Base-by-base conservation (phyloP, 1,140 invertebrate genomes). In the Bombus confusus region DNA sequence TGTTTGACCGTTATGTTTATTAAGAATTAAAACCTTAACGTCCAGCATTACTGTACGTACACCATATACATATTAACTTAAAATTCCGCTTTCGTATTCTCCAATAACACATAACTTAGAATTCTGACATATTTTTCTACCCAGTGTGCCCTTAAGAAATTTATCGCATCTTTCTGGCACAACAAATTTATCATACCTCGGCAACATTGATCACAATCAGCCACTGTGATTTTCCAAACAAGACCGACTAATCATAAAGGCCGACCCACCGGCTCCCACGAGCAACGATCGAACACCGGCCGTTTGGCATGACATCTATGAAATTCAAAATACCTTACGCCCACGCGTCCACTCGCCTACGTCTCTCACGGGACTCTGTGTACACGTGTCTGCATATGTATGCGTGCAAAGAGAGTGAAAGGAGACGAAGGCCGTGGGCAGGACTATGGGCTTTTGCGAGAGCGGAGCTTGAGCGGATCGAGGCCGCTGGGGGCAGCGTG, bases 381-480 rank as follows among this genome's bases (percentile, higher is more conserved):
- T n/a, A 62, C 59, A 13, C 59, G 28, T 62, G 28, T 62, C 59
- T 18, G 37, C 82, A 81, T 76, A 57, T 41, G 41, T 73, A 59
- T 66, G 78, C 84, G 71, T 43, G 73, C 64, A 83, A 82, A 87
- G 87, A 88, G 76, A 90, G 73, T 9, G 86, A 90, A 90, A 90
- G 62, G 80, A 87, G 80, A 75, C 88, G 75, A 79, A 62, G 85
- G n/a, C 41, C 59, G 59, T 31, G 13, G 28, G 39, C 25, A 66
- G 74, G 62, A 66, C 80, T 62, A 43, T 66, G 62, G 74, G 64
- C 71, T 85, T 84, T 74, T 59, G 80, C 34, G 72, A 80, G 73
- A 80, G 77, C 34, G 62, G 10, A 57, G n/a, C 73, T 57, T 74
- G 85, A 87, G 86, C 80, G 82, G 86, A 82, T 85, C 87, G 59